phyloP scores from a whole-genome alignment of 2,113 vertebrate genomes.

The Pangasianodon hypophthalmus region DNA sequence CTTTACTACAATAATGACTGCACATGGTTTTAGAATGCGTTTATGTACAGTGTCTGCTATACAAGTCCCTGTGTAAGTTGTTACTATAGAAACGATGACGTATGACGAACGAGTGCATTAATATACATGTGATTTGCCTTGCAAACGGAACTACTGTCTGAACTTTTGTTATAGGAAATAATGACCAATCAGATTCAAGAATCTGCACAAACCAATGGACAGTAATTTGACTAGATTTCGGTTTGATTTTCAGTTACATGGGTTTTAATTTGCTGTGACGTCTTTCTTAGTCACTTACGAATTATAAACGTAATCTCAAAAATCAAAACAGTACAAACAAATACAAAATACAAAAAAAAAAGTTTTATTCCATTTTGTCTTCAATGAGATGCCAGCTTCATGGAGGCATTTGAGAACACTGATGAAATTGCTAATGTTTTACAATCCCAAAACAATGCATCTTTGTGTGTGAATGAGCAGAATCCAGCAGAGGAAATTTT shows the following conservation, averaged over 20 bases:
- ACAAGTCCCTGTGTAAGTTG: background rate
- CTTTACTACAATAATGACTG: background rate
- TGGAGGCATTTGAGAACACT: background rate
- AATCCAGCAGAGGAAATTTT: background rate
- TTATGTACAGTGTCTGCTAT: background rate
- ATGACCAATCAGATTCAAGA: background rate
- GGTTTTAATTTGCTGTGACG: background rate
- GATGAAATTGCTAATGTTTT: slow-evolving; percentile 24
- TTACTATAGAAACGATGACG: background rate
- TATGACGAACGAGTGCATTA: background rate
- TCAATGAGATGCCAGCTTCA: background rate
- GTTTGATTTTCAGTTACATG: background rate
- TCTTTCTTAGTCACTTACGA: background rate
- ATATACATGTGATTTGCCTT: background rate
- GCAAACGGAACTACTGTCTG: background rate
- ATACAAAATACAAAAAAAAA: background rate
- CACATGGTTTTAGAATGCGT: background rate
- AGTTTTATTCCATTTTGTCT: background rate
- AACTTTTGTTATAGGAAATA: background rate
- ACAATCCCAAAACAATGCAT: slow-evolving; percentile 11
- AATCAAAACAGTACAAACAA: background rate
- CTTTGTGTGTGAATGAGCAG: slow-evolving; percentile 24
- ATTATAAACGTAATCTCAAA: background rate
- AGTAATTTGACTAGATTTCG: background rate
- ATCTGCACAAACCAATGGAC: background rate